Evolutionary conservation across 2,888 invertebrate species (phyloP), one percentile per base, ranked within the genome.

Genomic region (Dascillus cervinus): DNA sequence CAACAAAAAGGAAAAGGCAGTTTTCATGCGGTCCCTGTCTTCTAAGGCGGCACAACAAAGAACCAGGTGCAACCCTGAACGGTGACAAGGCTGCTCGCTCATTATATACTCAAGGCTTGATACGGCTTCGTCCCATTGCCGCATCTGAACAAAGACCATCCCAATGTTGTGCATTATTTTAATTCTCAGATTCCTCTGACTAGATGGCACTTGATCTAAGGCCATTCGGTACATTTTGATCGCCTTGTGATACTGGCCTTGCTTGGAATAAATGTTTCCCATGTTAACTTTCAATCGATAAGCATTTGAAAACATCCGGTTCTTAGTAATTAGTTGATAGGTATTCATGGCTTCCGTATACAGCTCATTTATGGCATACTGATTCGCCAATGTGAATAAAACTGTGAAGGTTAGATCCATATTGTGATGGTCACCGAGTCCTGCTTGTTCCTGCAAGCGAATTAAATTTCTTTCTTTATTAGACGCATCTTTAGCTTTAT

Each of bases 121-220:
- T 24, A 94, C 85, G 0, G 98, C 97, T 61, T 98, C 97, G 29
- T 86, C 85, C 64, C 92, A 92, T 62, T 95, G 92, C 13, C 91
- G 91, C 86, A 96, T 88, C 57, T 89, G 86, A 12, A 97, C 88
- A 58, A 97, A 86, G 12, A 95, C 75, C 41, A 95, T 78, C 0
- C 90, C 92, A 55, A 98, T 97, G 58, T 98, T 98, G 66, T 96
- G 95, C 79, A 96, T 94, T 45, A 98, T 92, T 69, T 92, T 94
- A 53, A 90, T 84, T 58, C 90, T 88, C 51, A 95, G 72, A 64
- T 90, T 88, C 60, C 92, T 94, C 57, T 95, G 89, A 30, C 85
- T 87, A 20, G 87, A 87, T 0, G 95, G 91, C 3, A 86, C 85
- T 65, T 97, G 97, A 66, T 98, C 98, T 43, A 98, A 71, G 1